These are phyloP conservation scores for Triops longicaudatus DNA, from an alignment of 1,140 invertebrate species.

Conservation along the genomic window DNA sequence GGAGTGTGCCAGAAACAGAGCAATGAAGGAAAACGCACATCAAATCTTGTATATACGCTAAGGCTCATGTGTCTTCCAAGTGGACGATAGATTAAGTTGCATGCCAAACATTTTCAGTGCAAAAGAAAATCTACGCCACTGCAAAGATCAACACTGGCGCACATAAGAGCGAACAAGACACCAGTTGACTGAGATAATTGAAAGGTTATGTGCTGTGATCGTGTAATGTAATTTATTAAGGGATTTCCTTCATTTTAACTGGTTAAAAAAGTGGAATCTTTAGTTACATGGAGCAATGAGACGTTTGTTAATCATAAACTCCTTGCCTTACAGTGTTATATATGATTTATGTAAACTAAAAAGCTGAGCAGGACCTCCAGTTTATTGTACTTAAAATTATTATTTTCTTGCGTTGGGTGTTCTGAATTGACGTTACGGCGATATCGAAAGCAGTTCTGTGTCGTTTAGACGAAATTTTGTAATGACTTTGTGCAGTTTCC, in stretches of 20 bases:
- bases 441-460: background rate
- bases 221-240: background rate
- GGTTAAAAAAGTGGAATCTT: background rate
- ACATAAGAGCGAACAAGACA: background rate
- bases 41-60: background rate
- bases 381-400: background rate
- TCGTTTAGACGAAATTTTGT: background rate
- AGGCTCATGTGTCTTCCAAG: background rate
- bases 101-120: background rate
- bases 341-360: background rate
- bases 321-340: slow-evolving; percentile 6
- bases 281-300: background rate
- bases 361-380: background rate
- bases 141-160: background rate
- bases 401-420: background rate
- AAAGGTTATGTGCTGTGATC: background rate
- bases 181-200: background rate
- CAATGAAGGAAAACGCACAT: background rate
- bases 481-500: background rate
- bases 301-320: slow-evolving; percentile 5
- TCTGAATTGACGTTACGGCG: background rate
- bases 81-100: background rate
- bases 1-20: background rate
- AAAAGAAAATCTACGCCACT: background rate
- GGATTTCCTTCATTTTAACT: background rate